phyloP scores from a whole-genome alignment of 2,888 invertebrate genomes.

The Thera britannica region DNA sequence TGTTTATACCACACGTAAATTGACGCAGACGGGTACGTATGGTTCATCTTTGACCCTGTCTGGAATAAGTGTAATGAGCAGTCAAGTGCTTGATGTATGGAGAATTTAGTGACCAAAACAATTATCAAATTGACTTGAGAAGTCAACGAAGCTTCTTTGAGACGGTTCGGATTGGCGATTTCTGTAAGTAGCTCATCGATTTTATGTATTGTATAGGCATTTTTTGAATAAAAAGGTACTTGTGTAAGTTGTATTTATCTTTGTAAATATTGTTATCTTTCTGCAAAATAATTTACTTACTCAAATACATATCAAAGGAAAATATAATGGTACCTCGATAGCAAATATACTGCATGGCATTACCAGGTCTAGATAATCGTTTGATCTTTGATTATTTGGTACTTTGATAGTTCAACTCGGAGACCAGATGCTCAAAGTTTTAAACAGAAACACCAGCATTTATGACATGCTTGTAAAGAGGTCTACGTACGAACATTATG shows the following conservation, averaged over 20 bases:
- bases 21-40: slow-evolving; percentile 8
- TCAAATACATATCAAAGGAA: not conserved
- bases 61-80: not conserved
- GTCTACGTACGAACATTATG: not conserved
- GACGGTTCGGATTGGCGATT: too few species aligned
- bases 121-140: too few species aligned
- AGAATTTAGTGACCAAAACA: too few species aligned
- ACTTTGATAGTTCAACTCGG: too few species aligned
- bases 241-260: too few species aligned
- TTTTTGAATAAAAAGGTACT: too few species aligned
- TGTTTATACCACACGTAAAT: slow-evolving; percentile 5
- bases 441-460: not conserved
- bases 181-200: too few species aligned
- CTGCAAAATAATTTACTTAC: too few species aligned
- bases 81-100: not conserved
- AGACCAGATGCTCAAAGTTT: not conserved
- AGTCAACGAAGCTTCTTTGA: too few species aligned
- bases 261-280: too few species aligned
- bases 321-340: not conserved
- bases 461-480: not conserved
- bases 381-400: too few species aligned
- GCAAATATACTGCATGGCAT: not conserved
- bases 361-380: not conserved
- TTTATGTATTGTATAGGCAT: too few species aligned
- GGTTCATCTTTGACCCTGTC: slow-evolving; percentile 10